These are phyloP conservation scores for Oryzias curvinotus DNA, from an alignment of 2,113 vertebrate genomes.

Conservation along the genomic window DNA sequence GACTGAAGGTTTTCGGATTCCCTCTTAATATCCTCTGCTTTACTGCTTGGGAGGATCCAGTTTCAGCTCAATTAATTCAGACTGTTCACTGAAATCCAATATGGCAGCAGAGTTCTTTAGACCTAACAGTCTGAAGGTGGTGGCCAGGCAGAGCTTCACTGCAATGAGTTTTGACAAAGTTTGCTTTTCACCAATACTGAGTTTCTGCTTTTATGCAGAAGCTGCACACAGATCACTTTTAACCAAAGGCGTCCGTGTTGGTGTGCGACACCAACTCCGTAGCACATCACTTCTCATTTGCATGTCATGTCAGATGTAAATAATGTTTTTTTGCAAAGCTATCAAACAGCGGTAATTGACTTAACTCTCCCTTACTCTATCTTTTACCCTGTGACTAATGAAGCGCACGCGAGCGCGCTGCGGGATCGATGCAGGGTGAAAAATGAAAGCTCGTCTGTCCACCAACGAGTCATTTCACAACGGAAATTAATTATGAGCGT, in stretches of 20 bases:
- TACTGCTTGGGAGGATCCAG: slow-evolving; percentile 42
- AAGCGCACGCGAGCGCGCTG: slow-evolving; percentile 53
- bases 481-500: slow-evolving; percentile 78
- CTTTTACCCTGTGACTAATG: slow-evolving; percentile 60
- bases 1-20: slow-evolving; percentile 38
- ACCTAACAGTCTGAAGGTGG: slow-evolving; percentile 48
- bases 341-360: slow-evolving; percentile 68
- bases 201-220: slow-evolving; percentile 29
- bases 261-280: slow-evolving; percentile 20
- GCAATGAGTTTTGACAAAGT: slow-evolving; percentile 49
- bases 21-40: slow-evolving; percentile 57
- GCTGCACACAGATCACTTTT: slow-evolving; percentile 3
- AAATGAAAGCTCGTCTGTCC: slow-evolving; percentile 68
- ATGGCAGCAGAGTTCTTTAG: slow-evolving; percentile 44
- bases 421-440: slow-evolving; percentile 69
- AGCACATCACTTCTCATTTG: slow-evolving; percentile 58
- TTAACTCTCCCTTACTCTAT: slow-evolving; percentile 36
- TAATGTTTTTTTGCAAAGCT: slow-evolving; percentile 56
- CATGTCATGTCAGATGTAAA: slow-evolving; percentile 54
- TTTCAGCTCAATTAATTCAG: slow-evolving; percentile 60
- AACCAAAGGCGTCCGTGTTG: slow-evolving; percentile 12
- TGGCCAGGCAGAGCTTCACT: slow-evolving; percentile 28
- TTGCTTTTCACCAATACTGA: slow-evolving; percentile 47
- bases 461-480: slow-evolving; percentile 69
- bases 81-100: slow-evolving; percentile 60